phyloP scores from a whole-genome alignment of 2,113 vertebrate species.

The Leucoraja erinaceus region DNA sequence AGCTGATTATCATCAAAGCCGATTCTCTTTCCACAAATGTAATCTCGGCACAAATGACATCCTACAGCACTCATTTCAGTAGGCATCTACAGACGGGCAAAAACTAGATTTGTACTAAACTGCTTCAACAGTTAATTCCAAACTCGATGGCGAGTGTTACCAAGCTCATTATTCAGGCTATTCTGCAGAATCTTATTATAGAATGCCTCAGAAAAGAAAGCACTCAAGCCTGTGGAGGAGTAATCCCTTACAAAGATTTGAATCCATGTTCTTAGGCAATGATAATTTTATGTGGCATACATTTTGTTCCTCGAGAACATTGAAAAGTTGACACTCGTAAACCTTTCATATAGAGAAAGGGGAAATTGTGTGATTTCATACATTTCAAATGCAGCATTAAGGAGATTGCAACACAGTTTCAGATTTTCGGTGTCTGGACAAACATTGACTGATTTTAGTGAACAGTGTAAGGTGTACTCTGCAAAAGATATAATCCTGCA shows the following conservation, averaged over 20 bases:
- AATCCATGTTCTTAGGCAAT: not conserved
- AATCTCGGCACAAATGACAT: not conserved
- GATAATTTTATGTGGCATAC: not conserved
- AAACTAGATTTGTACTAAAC: not conserved
- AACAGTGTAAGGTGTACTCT: not conserved
- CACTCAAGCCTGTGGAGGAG: not conserved
- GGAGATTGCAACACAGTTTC: not conserved
- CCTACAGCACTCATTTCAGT: not conserved
- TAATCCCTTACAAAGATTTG: not conserved
- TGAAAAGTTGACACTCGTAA: not conserved
- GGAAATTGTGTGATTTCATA: no score
- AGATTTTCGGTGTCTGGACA: no score
- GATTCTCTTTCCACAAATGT: not conserved
- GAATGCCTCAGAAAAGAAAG: not conserved
- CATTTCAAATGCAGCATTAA: not conserved
- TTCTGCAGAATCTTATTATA: not conserved
- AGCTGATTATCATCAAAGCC: not conserved
- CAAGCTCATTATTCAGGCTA: not conserved
- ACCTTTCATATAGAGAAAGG: not conserved
- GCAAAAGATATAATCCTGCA: not conserved
- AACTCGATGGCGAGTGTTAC: not conserved
- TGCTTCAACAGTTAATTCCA: constrained; percentile 3
- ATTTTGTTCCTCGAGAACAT: not conserved
- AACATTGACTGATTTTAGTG: not conserved
- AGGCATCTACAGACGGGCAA: not conserved